Base-by-base conservation (phyloP, 2,113 vertebrate genomes). In the Siniperca knerii region DNA sequence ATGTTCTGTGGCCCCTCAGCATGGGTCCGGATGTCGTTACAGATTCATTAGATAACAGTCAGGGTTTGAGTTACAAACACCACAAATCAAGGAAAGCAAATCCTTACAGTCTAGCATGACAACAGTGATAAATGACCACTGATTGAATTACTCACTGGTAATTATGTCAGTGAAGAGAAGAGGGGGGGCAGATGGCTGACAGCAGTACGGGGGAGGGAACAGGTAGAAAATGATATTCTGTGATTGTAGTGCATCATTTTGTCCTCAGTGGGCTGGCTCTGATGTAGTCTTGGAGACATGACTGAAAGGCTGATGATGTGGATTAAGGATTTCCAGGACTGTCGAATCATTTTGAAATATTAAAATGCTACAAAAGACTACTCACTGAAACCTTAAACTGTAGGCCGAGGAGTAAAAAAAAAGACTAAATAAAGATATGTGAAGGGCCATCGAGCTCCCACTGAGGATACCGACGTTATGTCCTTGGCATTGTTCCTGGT, bases 91-190 rank as follows among this genome's bases (percentile, higher is more conserved):
- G 29, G 21, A 57, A 11, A n/a, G 50, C 73, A 11, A 65, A 79
- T 75, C 83, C 33, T 58, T 0, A 25, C 8, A 25, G 54, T 61
- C 48, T n/a, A 37, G 5, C 18, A 40, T n/a, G 40, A 50, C 21
- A 33, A 3, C 0, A 2, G 23, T 77, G 72, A 69, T 52, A 13
- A 75, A 75, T 8, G 73, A 4, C n/a, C 23, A 2, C 25, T 74
- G 80, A 80, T 50, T 79, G 25, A 55, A 80, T 89, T 64, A 75
- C 77, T 78, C 8, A 20, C 70, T 55, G 12, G 23, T 54, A 33
- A 71, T 77, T 1, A 66, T 61, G 42, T 70, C 29, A 44, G 44
- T 4, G 54, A 7, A 6, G 75, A 29, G 44, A 37, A 35, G 10
- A 64, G 10, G 6, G 6, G 6, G 11, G 62, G 40, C 62, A 74